A percentile compares a stretch with the other conserved stretches of the same genome.
Evolutionary conservation across 2,113 vertebrate species (phyloP).

Genomic region (Riparia riparia): DNA sequence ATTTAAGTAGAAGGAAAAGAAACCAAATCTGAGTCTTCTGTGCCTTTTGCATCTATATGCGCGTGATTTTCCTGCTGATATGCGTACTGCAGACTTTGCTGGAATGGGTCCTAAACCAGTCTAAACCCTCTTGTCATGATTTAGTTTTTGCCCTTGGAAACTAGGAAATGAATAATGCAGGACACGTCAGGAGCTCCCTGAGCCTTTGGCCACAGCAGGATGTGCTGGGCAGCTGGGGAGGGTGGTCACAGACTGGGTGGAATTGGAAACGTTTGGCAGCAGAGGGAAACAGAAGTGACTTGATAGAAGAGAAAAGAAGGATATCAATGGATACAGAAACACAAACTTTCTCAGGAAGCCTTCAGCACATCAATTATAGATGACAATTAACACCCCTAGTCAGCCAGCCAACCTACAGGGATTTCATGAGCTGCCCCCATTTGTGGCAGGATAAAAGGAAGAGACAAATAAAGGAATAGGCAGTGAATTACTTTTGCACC

Average conservation of each 20-base stretch:
- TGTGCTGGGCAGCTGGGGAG: not conserved
- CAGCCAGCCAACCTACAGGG: not conserved
- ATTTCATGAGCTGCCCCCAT: not conserved
- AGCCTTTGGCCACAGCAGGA: not conserved
- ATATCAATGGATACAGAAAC: not conserved
- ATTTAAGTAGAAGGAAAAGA: not conserved
- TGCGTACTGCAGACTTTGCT: not conserved
- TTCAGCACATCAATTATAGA: not conserved
- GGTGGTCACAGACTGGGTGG: too few relatives aligned
- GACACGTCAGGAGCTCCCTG: rapidly evolving
- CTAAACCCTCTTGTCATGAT: not conserved
- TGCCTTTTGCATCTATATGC: not conserved
- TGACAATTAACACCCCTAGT: constrained; percentile 8
- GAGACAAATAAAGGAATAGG: not conserved
- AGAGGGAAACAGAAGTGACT: not conserved
- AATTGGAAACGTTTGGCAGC: not conserved
- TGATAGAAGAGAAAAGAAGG: not conserved
- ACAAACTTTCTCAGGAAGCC: not conserved
- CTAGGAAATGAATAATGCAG: rapidly evolving
- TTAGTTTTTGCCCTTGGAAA: not conserved
- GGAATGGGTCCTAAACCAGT: not conserved
- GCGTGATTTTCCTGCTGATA: not conserved
- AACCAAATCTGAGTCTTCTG: not conserved
- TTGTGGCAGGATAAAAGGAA: not conserved
- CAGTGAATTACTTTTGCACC: not conserved